These are phyloP conservation scores for Drosophila pseudoobscura DNA, from an alignment of 1,140 invertebrate species.

Conservation along the genomic window DNA sequence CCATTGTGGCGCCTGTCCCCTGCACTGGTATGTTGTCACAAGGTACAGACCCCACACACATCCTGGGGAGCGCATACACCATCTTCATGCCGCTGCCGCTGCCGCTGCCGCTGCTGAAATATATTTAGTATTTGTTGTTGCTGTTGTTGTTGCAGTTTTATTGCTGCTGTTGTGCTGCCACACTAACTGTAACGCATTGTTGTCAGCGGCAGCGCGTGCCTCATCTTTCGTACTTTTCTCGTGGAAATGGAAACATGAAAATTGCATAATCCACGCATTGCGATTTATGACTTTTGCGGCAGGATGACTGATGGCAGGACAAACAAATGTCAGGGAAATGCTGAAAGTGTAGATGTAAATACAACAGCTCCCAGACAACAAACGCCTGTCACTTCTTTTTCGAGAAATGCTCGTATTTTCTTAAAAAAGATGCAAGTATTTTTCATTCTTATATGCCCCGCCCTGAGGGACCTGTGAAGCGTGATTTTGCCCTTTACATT, in stretches of 20 bases:
- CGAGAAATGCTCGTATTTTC: conserved; percentile 29
- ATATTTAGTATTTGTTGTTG: conserved; percentile 58
- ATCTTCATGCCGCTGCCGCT: conserved; percentile 19
- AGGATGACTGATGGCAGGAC: conserved; percentile 71
- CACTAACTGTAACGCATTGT: conserved; percentile 71
- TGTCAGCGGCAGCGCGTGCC: conserved; percentile 61
- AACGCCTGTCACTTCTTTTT: conserved; percentile 58
- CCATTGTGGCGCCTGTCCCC: conserved; percentile 23
- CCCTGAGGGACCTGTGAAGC: not conserved
- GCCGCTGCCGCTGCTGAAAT: conserved; percentile 40
- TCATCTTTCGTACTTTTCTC: conserved; percentile 36
- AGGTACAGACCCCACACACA: not conserved
- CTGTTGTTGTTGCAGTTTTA: conserved; percentile 30
- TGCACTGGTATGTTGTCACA: conserved; percentile 38
- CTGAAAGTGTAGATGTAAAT: conserved; percentile 51
- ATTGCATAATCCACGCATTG: conserved; percentile 82
- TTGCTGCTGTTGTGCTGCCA: conserved; percentile 26
- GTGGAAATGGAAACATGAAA: conserved; percentile 76
- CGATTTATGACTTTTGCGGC: conserved; percentile 78
- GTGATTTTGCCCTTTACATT: too few relatives aligned
- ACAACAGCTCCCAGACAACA: conserved; percentile 40
- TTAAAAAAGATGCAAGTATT: conserved; percentile 41
- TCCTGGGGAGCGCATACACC: not conserved
- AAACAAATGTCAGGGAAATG: conserved; percentile 76
- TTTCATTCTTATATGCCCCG: not conserved